These are phyloP conservation scores for Abscondita cerata DNA, from an alignment of 2,888 invertebrate species.

Conservation along the genomic window DNA sequence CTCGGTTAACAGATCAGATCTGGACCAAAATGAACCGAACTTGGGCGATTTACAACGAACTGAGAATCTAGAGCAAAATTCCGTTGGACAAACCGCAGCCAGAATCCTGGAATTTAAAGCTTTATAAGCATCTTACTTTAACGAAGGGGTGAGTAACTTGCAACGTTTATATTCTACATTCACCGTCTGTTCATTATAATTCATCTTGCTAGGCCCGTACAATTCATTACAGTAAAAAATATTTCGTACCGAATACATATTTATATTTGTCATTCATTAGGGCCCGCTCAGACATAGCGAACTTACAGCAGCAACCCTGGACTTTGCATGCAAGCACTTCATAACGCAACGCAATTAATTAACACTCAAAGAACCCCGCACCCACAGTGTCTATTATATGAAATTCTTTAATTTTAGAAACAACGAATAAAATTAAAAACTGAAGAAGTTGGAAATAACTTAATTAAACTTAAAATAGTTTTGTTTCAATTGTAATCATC, in stretches of 20 bases:
- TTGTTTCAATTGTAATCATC: too few species aligned
- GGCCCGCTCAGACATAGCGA: too few species aligned
- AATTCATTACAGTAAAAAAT: slow-evolving; percentile 9
- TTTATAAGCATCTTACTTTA: slow-evolving; percentile 14
- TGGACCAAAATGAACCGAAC: slow-evolving; percentile 30
- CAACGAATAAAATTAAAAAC: too few species aligned
- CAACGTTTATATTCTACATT: slow-evolving; percentile 6
- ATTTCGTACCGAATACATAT: background rate
- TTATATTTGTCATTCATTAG: too few species aligned
- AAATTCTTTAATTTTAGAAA: too few species aligned
- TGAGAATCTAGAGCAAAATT: slow-evolving; percentile 23
- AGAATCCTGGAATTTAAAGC: slow-evolving; percentile 16
- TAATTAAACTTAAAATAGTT: too few species aligned
- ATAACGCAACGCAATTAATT: too few species aligned
- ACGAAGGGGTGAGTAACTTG: slow-evolving; percentile 6
- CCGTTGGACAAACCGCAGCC: slow-evolving; percentile 20
- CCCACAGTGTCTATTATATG: too few species aligned
- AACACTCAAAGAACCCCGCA: too few species aligned
- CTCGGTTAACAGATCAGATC: slow-evolving; percentile 30
- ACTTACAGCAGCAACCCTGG: too few species aligned
- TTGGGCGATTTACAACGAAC: slow-evolving; percentile 27
- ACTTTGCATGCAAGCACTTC: too few species aligned
- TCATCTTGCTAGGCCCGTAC: slow-evolving; percentile 4
- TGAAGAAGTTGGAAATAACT: too few species aligned
- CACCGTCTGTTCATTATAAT: slow-evolving; percentile 10